These are phyloP conservation scores for Euglossa dilemma DNA, from an alignment of 1,140 invertebrate species.

Conservation along the genomic window DNA sequence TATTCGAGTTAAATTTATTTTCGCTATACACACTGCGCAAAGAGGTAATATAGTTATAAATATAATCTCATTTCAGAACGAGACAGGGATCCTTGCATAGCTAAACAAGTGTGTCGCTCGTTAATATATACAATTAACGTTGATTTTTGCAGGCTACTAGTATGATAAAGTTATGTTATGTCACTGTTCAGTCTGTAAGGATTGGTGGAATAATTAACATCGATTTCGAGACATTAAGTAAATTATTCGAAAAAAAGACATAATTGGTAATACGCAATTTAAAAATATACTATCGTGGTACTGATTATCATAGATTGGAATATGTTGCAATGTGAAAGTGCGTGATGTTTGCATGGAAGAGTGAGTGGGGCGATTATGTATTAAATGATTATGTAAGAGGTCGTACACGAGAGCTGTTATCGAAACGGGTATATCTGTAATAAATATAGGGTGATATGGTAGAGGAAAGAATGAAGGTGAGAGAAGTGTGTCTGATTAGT, in stretches of 20 bases:
- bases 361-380: no score
- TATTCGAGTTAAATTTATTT: constrained; percentile 16
- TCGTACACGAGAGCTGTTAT: no score
- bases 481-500: no score
- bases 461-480: no score
- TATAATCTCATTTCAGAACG: neutral
- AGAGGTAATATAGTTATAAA: neutral
- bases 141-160: neutral
- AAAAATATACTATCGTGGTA: no score
- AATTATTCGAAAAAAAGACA: neutral
- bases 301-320: no score
- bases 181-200: neutral
- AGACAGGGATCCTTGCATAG: neutral
- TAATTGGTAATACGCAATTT: no score
- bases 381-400: no score
- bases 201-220: neutral
- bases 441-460: no score
- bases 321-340: no score
- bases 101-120: neutral
- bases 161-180: neutral
- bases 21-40: neutral
- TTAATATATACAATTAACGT: neutral
- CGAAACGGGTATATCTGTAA: no score
- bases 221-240: neutral
- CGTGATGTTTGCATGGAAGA: no score